Conservation (phyloP, 2,888 invertebrate species). For the Petrophora chlorosata region DNA sequence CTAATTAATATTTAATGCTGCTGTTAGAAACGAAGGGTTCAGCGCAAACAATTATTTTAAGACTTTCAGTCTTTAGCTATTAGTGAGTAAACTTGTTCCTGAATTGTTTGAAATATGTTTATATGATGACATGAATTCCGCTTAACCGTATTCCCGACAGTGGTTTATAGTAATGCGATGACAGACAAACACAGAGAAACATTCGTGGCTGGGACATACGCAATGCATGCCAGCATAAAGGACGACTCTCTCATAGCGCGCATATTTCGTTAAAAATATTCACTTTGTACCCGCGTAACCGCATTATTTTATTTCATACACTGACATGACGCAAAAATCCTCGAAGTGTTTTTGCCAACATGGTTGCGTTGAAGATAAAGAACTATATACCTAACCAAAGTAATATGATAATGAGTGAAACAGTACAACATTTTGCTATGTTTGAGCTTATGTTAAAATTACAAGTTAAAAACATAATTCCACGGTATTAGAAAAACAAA, state of each 20-base stretch:
- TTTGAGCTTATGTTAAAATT: too few relatives aligned
- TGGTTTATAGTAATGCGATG: slow-evolving; percentile 43
- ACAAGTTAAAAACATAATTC: too few relatives aligned
- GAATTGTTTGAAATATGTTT: not conserved
- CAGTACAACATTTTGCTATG: too few relatives aligned
- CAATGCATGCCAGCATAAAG: slow-evolving; percentile 31
- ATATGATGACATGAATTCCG: slow-evolving; percentile 11
- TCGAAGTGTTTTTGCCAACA: slow-evolving; percentile 6
- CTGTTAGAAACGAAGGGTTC: too few relatives aligned
- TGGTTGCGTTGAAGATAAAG: not conserved
- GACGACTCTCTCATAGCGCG: slow-evolving; percentile 39
- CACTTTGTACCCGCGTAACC: slow-evolving; percentile 35
- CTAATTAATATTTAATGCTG: too few relatives aligned
- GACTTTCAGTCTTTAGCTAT: too few relatives aligned
- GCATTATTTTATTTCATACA: slow-evolving; percentile 35
- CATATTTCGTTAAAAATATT: slow-evolving; percentile 47
- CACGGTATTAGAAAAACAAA: too few relatives aligned
- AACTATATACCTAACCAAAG: too few relatives aligned
- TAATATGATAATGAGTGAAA: too few relatives aligned
- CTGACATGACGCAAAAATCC: slow-evolving; percentile 4
- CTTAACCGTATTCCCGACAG: slow-evolving; percentile 34
- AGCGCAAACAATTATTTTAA: too few relatives aligned
- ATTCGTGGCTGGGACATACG: slow-evolving; percentile 34
- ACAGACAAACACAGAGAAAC: slow-evolving; percentile 40
- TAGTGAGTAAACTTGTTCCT: not conserved